phyloP scores from a whole-genome alignment of 1,140 invertebrate genomes.

The Drosophila ananassae region DNA sequence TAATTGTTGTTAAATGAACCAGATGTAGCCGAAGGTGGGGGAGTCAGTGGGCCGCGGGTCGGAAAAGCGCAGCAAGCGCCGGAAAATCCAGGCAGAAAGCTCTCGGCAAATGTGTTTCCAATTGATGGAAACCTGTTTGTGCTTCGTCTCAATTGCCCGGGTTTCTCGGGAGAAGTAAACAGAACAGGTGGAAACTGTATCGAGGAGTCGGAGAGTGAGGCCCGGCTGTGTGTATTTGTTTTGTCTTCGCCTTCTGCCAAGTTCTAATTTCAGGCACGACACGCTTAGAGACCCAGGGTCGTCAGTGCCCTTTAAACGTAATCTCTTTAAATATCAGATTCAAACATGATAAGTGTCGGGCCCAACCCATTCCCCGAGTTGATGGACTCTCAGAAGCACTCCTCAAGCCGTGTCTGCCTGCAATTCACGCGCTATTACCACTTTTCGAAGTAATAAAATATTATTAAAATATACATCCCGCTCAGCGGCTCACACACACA shows the following conservation, averaged over 20 bases:
- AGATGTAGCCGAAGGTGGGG: background rate
- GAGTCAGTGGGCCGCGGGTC: too few species aligned
- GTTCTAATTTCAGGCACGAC: too few species aligned
- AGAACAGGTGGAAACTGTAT: background rate
- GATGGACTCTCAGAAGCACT: background rate
- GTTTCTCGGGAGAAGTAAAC: constrained; percentile 21
- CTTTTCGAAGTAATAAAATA: constrained; percentile 80
- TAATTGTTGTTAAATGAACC: constrained; percentile 54
- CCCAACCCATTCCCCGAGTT: background rate
- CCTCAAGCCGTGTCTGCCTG: background rate
- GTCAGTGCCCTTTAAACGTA: too few species aligned
- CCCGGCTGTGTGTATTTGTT: background rate
- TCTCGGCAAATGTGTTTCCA: constrained; percentile 41
- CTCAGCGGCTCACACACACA: constrained; percentile 2
- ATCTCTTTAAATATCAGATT: too few species aligned
- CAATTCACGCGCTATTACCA: constrained; percentile 73
- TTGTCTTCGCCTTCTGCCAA: background rate
- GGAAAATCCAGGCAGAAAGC: constrained; percentile 6
- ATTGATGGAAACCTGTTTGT: constrained; percentile 33
- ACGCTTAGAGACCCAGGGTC: too few species aligned
- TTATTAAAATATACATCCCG: constrained; percentile 80
- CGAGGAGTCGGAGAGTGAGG: background rate
- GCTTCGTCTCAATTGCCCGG: constrained; percentile 22
- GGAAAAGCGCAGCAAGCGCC: constrained; percentile 7
- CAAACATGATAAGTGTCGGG: too few species aligned